phyloP scores from a whole-genome alignment of 1,140 invertebrate genomes.

The Eciton burchellii region DNA sequence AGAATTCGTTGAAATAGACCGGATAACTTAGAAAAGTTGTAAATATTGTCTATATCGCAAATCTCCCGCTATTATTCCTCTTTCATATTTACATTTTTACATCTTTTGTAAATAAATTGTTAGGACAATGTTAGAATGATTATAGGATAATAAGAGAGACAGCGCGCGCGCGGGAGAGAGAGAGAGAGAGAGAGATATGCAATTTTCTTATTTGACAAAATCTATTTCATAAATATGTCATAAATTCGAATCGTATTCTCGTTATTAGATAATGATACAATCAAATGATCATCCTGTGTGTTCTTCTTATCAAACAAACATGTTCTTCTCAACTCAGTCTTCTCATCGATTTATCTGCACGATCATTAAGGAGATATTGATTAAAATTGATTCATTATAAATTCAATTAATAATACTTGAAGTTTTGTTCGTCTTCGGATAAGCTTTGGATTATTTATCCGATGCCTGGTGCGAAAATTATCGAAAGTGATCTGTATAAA shows the following conservation, averaged over 20 bases:
- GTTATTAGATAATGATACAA: not conserved
- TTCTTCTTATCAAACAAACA: not conserved
- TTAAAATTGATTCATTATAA: no score
- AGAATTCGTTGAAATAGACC: not conserved
- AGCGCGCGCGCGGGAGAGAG: no score
- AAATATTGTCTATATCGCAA: conserved; percentile 13
- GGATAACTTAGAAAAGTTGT: not conserved
- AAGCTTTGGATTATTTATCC: not conserved
- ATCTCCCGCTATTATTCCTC: conserved; percentile 31
- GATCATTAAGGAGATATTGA: no score
- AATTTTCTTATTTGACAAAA: no score
- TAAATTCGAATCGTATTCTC: not conserved
- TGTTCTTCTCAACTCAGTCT: no score
- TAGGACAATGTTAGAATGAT: conserved; percentile 22
- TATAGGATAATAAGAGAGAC: conserved; percentile 1
- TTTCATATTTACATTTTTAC: conserved; percentile 8
- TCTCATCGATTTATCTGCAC: no score
- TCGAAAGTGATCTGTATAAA: not conserved
- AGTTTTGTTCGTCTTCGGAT: not conserved
- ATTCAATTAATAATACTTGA: no score
- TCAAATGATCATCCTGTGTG: not conserved
- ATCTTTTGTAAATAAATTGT: conserved; percentile 32
- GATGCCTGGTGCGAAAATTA: not conserved
- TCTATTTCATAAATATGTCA: no score
- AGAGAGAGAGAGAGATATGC: no score